Conservation (phyloP, 2,888 invertebrate genomes). For the Anorthoa munda region DNA sequence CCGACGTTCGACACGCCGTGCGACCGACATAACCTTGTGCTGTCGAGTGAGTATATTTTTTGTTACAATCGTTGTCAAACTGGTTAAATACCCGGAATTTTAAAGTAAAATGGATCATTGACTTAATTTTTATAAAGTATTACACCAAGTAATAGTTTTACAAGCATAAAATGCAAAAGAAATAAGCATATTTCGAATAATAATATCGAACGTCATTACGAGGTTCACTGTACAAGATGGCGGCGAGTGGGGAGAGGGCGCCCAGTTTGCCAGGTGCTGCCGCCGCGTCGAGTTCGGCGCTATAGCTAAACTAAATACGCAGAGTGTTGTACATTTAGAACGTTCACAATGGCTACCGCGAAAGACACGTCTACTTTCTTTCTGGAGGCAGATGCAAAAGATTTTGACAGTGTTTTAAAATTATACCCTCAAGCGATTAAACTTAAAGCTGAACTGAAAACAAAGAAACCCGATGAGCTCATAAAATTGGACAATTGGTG, state of each 20-base stretch:
- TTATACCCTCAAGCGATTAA: slow-evolving; percentile 97
- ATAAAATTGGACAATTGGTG: slow-evolving; percentile 98
- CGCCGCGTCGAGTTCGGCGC: slow-evolving; percentile 91
- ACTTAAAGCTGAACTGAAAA: slow-evolving; percentile 97
- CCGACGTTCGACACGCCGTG: slow-evolving; percentile 86
- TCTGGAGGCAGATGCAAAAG: slow-evolving; percentile 96
- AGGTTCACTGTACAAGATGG: slow-evolving; percentile 89
- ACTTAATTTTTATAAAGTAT: slow-evolving; percentile 49
- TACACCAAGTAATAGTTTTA: slow-evolving; percentile 62
- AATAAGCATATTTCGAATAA: slow-evolving; percentile 82
- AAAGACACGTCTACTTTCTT: slow-evolving; percentile 98
- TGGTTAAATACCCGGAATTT: slow-evolving; percentile 56
- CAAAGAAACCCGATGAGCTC: slow-evolving; percentile 98
- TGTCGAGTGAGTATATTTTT: slow-evolving; percentile 88
- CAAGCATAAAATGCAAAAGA: slow-evolving; percentile 71
- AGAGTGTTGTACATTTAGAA: slow-evolving; percentile 91
- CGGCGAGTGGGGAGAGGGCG: slow-evolving; percentile 90
- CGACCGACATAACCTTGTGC: slow-evolving; percentile 89
- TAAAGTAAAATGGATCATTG: slow-evolving; percentile 44
- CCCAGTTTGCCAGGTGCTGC: slow-evolving; percentile 91
- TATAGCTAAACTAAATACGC: slow-evolving; percentile 91
- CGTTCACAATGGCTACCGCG: slow-evolving; percentile 95
- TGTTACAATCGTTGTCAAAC: slow-evolving; percentile 71
- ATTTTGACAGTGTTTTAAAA: slow-evolving; percentile 97
- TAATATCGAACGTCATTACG: slow-evolving; percentile 90